Conservation (phyloP, 2,113 vertebrate genomes). For the Chrysochloris asiatica region DNA sequence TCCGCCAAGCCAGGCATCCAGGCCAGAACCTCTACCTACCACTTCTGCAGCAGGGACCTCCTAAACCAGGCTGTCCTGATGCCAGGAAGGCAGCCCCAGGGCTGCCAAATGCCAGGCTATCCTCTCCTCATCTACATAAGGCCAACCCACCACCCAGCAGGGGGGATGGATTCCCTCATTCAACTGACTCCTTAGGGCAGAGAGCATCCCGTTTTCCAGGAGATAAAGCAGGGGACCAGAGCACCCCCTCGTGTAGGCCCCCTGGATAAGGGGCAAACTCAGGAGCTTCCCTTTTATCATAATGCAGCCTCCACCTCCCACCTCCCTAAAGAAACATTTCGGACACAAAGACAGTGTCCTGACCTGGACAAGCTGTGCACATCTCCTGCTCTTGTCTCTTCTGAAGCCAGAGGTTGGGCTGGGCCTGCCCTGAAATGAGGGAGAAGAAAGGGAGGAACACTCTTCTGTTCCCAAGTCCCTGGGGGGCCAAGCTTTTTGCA, state of each 20-base stretch:
- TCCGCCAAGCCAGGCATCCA: background rate
- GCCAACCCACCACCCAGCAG: background rate
- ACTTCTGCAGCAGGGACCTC: background rate
- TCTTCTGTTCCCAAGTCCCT: slow-evolving; percentile 59
- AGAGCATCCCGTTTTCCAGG: slow-evolving; percentile 32
- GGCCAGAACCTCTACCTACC: slow-evolving; percentile 13
- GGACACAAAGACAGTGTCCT: slow-evolving; percentile 16
- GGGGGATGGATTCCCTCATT: background rate
- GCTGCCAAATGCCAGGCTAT: slow-evolving; percentile 12
- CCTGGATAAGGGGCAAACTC: slow-evolving; percentile 54
- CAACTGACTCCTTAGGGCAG: background rate
- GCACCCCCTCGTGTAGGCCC: slow-evolving; percentile 30
- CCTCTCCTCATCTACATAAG: slow-evolving; percentile 1
- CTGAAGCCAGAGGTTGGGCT: slow-evolving; percentile 68
- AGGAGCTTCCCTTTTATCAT: slow-evolving; percentile 51
- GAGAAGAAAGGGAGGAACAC: slow-evolving; percentile 7
- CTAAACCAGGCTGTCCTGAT: slow-evolving; percentile 1
- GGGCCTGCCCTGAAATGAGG: slow-evolving; percentile 67
- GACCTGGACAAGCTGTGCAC: background rate
- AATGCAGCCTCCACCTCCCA: slow-evolving; percentile 16
- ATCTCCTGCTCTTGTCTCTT: slow-evolving; percentile 18
- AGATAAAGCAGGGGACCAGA: slow-evolving; percentile 56
- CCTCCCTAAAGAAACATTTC: background rate
- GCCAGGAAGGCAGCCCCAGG: slow-evolving; percentile 4
- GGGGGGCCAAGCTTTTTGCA: slow-evolving; percentile 82